These are phyloP conservation scores for Phacellophora camtschatica DNA, from an alignment of 30 jellyfish, hydroid and myxozoan genomes.

Conservation along the genomic window DNA sequence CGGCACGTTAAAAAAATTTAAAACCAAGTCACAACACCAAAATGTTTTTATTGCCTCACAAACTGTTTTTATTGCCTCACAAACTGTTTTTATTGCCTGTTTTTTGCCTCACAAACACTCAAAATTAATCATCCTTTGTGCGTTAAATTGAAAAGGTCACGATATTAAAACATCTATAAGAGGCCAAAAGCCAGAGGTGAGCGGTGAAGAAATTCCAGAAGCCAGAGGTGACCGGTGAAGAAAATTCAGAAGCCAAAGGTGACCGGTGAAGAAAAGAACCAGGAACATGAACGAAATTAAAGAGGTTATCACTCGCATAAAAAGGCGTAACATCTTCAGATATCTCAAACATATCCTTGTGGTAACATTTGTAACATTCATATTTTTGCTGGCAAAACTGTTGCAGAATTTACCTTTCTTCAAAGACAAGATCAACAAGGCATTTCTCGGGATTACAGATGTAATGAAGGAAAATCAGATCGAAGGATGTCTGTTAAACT, in stretches of 20 bases:
- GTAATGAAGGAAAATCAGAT: constrained; percentile 10
- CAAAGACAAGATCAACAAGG: not conserved
- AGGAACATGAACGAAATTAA: not conserved
- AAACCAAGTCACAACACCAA: too few relatives aligned
- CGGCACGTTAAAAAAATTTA: too few relatives aligned
- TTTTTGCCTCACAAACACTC: too few relatives aligned
- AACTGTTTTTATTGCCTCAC: too few relatives aligned
- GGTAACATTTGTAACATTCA: not conserved
- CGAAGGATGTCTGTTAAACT: constrained; percentile 28
- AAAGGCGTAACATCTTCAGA: too few relatives aligned
- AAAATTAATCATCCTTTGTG: too few relatives aligned
- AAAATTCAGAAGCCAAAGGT: constrained; percentile 22
- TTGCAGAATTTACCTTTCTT: not conserved
- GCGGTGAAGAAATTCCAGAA: not conserved
- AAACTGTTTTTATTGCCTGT: too few relatives aligned
- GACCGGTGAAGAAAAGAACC: not conserved
- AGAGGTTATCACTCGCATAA: not conserved
- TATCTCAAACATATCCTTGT: not conserved
- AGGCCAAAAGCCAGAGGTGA: constrained; percentile 52
- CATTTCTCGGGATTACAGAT: not conserved
- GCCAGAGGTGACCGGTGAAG: constrained; percentile 18
- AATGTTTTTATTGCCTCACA: too few relatives aligned
- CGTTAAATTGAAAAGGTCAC: too few relatives aligned
- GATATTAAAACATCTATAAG: too few relatives aligned
- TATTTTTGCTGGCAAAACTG: not conserved